These are phyloP conservation scores for Crioceris asparagi DNA, from an alignment of 2,888 invertebrate species.

Conservation along the genomic window DNA sequence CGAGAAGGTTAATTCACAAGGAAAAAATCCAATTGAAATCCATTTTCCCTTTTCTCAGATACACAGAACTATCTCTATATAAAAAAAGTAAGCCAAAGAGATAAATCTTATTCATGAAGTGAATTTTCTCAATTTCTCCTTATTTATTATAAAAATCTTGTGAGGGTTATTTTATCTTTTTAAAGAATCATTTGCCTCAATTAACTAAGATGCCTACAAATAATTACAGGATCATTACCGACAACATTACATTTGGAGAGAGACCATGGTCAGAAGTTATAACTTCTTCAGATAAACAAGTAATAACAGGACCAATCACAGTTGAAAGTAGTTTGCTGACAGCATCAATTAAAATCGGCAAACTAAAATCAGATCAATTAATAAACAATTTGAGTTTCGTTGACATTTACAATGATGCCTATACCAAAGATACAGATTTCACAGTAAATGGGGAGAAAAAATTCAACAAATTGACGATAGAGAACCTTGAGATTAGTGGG, in stretches of 20 bases:
- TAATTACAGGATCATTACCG: constrained; percentile 19
- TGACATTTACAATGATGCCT: constrained; percentile 29
- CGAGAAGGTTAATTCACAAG: too few relatives aligned
- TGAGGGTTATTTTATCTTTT: too few relatives aligned
- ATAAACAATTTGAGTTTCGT: constrained; percentile 28
- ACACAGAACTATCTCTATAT: too few relatives aligned
- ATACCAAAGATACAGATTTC: constrained; percentile 18
- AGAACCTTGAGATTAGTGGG: constrained; percentile 15
- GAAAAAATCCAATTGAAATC: too few relatives aligned
- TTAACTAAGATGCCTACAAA: too few relatives aligned
- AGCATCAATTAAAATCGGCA: constrained; percentile 16
- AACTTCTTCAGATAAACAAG: constrained; percentile 17
- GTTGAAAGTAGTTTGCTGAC: constrained; percentile 17
- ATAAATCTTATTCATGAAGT: too few relatives aligned
- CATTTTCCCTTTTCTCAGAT: too few relatives aligned
- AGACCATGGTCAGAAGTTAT: constrained; percentile 22
- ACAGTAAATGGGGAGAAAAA: constrained; percentile 21
- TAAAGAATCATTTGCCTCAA: too few relatives aligned
- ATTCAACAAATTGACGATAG: constrained; percentile 26
- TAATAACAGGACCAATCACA: constrained; percentile 19
- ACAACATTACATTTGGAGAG: constrained; percentile 20
- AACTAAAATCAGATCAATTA: constrained; percentile 19
- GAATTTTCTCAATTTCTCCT: too few relatives aligned
- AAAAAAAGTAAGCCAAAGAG: too few relatives aligned
- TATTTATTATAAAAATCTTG: too few relatives aligned